Conservation (phyloP, 2,797 vertebrate genomes). For the Notolabrus celidotus region DNA sequence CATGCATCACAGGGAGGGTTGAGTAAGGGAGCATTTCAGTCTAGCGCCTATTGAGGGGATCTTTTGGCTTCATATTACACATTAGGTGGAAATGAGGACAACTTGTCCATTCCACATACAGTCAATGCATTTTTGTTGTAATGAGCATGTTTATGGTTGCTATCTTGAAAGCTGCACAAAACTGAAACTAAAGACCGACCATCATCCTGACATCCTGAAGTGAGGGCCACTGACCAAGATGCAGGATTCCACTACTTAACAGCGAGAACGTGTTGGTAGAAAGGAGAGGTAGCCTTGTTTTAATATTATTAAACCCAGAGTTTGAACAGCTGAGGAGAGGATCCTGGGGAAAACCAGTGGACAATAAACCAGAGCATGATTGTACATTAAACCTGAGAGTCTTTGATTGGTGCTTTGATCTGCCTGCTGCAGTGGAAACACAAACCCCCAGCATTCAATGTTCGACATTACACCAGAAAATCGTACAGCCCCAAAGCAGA, state of each 20-base stretch:
- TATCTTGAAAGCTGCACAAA: no score
- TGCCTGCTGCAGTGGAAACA: slow-evolving; percentile 37
- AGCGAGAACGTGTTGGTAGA: background rate
- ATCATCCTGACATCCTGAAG: background rate
- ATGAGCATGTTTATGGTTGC: no score
- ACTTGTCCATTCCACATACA: no score
- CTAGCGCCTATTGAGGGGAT: no score
- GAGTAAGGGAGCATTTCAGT: no score
- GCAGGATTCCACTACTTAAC: no score
- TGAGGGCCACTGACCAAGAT: background rate
- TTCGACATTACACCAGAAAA: slow-evolving; percentile 38
- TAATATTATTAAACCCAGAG: background rate
- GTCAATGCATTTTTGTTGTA: no score
- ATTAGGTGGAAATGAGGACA: no score
- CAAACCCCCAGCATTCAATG: slow-evolving; percentile 30
- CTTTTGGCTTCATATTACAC: no score
- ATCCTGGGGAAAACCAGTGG: slow-evolving; percentile 14
- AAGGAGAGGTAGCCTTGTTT: background rate
- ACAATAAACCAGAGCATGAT: slow-evolving; percentile 9
- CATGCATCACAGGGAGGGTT: no score
- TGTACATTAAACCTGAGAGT: no score
- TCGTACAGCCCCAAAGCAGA: slow-evolving; percentile 32
- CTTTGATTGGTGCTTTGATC: slow-evolving; percentile 57
- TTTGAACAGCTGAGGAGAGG: slow-evolving; percentile 24
- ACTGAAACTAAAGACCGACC: background rate